These are phyloP conservation scores for Falco concolor DNA, from an alignment of 2,797 vertebrate genomes.

Conservation along the genomic window DNA sequence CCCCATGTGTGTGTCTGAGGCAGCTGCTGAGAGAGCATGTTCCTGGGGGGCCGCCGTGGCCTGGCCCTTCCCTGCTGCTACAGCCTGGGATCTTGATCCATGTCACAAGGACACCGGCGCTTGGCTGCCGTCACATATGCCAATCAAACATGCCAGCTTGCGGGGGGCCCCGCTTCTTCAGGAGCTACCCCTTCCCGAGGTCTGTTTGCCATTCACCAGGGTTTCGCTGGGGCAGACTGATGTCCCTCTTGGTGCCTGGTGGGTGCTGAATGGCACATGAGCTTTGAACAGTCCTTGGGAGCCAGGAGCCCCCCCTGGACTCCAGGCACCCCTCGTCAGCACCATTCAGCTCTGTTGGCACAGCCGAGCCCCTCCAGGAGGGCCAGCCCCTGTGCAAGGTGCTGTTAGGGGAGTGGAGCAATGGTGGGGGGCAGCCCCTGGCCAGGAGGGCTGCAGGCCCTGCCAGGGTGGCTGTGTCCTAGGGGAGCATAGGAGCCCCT, in stretches of 20 bases:
- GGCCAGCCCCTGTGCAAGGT: background rate
- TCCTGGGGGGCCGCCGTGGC: rapidly evolving
- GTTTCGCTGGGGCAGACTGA: background rate
- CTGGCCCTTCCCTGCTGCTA: background rate
- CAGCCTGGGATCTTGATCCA: background rate
- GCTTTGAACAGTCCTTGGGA: background rate
- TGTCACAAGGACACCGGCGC: rapidly evolving
- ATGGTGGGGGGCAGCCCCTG: background rate
- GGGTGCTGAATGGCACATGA: background rate
- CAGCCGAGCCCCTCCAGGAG: background rate
- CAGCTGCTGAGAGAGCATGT: background rate
- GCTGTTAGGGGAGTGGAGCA: rapidly evolving
- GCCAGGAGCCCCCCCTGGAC: background rate
- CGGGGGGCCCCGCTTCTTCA: background rate
- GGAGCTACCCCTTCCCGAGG: background rate
- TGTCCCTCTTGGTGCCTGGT: background rate
- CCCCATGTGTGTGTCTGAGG: rapidly evolving
- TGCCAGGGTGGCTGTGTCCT: background rate
- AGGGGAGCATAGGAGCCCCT: rapidly evolving
- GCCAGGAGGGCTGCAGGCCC: background rate
- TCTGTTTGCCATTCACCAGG: rapidly evolving
- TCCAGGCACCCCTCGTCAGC: rapidly evolving
- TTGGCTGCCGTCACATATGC: background rate
- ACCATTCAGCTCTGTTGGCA: background rate
- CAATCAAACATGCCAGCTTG: rapidly evolving